Base-by-base conservation (phyloP, 2,113 vertebrate genomes). In the Tragelaphus strepsiceros region DNA sequence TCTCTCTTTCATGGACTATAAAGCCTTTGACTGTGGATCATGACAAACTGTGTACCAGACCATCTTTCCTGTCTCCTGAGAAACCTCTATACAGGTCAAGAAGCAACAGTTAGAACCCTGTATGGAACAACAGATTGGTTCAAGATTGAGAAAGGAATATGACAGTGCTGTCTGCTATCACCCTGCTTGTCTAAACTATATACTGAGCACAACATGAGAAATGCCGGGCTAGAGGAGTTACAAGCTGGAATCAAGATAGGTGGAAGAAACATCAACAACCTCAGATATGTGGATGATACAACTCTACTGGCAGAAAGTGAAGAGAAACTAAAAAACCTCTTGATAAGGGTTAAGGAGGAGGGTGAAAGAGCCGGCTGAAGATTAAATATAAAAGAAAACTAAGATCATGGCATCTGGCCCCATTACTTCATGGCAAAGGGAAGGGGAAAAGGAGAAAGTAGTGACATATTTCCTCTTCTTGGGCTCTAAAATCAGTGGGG, bases 191-290 rank as follows among this genome's bases (percentile, higher is more conserved):
- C 64, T 21, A 67, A 19, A 67, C 64, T 67, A 11, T 67, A 10
- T 71, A 35, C 64, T 71, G n/a, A 35, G 9, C 64, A 71, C 64
- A 35, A 35, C 9, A 71, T 35, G 17, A 71, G n/a, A 71, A 71
- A 35, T 0, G 9, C n/a, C 0, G 0, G n/a, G 64, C 17, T 71
- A 35, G 64, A 71, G n/a, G n/a, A 71, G 64, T 71, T 35, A 35
- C n/a, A 71, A 71, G 17, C 64, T 71, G n/a, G 9, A 71, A 71
- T 71, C n/a, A 71, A 35, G 17, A 71, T 35, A 71, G 64, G n/a
- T 35, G 64, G 64, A n/a, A 71, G 64, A 71, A 35, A 35, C 17
- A 71, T 71, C 9, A 21, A 71, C 64, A 71, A 35, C 64, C 32
- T 35, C n/a, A 11, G n/a, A 71, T 71, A 71, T 21, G n/a, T 71